Conservation (phyloP, 2,888 invertebrate genomes). For the Stenurella melanura region DNA sequence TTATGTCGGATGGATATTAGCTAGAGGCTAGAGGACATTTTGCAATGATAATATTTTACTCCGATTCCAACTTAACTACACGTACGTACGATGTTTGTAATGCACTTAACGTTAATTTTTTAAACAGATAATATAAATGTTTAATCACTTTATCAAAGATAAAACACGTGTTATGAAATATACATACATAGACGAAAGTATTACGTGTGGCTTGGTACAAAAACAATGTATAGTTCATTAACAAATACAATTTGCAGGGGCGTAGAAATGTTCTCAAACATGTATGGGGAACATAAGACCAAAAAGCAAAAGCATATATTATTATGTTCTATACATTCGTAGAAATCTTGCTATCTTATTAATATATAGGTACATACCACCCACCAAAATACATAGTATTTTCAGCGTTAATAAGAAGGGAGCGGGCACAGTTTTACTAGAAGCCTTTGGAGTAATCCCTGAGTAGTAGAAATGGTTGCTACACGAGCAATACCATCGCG, state of each 20-base stretch:
- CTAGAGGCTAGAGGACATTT: conserved; percentile 15
- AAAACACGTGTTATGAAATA: neutral
- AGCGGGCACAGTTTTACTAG: no score
- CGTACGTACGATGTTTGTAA: conserved; percentile 28
- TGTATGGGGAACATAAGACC: no score
- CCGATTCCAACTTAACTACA: neutral
- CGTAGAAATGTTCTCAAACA: neutral
- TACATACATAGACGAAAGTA: neutral
- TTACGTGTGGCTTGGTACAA: neutral
- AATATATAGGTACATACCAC: no score
- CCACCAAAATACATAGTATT: no score
- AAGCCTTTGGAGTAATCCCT: no score
- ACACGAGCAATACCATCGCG: no score
- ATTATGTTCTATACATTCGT: no score
- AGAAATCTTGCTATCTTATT: no score
- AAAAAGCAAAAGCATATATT: no score
- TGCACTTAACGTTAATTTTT: conserved; percentile 25
- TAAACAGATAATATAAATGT: conserved; percentile 31
- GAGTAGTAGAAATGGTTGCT: no score
- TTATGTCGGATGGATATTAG: neutral
- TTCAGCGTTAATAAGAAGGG: no score
- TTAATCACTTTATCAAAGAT: conserved; percentile 40
- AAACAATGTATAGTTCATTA: neutral
- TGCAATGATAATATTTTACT: conserved; percentile 28
- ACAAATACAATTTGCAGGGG: neutral